A percentile compares a stretch with the other conserved stretches of the same genome.
Evolutionary conservation across 2,113 vertebrate genomes (phyloP).

Genomic region (Nicator chloris): DNA sequence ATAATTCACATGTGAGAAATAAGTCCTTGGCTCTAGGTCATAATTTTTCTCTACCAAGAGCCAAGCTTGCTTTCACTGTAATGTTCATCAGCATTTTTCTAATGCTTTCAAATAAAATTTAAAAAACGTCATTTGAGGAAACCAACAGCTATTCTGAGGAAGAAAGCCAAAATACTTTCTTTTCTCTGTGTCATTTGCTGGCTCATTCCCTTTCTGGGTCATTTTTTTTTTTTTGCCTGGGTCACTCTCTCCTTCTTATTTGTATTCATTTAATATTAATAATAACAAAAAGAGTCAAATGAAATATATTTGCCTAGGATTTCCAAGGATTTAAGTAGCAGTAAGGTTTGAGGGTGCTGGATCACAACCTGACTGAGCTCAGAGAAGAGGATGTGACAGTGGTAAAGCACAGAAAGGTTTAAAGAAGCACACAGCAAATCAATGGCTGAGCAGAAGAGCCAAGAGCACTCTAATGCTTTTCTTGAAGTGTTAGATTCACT

Average conservation of each 20-base stretch:
- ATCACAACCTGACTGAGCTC: neutral
- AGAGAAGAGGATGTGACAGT: neutral
- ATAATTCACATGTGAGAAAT: conserved; percentile 22
- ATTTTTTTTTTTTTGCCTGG: neutral
- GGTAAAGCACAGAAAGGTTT: neutral
- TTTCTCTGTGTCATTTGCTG: conserved; percentile 11
- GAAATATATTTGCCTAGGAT: neutral
- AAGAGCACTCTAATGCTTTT: neutral
- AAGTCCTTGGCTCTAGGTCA: neutral
- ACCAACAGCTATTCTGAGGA: neutral
- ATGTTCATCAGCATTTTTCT: neutral
- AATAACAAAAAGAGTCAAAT: neutral
- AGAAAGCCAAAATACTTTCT: neutral
- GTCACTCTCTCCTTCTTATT: neutral
- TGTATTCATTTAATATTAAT: neutral
- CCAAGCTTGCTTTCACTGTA: neutral
- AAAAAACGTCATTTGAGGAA: neutral
- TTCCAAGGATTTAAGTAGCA: neutral
- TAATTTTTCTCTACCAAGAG: neutral
- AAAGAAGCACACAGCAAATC: neutral
- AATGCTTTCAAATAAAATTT: neutral
- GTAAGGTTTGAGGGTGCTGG: neutral
- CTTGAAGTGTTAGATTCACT: neutral
- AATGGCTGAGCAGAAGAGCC: neutral
- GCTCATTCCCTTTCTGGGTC: neutral